Evolutionary conservation across 2,888 invertebrate genomes (phyloP), one percentile per base, ranked within the genome.

Genomic region (Magallana nippona): DNA sequence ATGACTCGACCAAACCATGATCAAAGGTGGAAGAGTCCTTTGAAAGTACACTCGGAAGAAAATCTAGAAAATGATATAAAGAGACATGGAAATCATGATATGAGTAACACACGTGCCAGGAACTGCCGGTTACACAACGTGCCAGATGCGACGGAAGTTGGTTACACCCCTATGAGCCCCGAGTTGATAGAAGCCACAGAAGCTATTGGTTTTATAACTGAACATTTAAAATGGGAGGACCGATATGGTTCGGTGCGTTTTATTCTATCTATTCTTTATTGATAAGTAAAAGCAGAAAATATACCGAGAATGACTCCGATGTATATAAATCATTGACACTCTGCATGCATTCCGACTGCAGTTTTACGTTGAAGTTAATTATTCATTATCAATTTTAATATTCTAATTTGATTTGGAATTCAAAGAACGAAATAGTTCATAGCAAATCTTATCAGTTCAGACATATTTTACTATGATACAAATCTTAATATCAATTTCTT

Each of bases 161-260:
- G 17, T 1, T 56, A 79, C 22, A 22, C 56, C 3, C 83, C 71
- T n/a, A 82, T 90, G 78, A 89, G 92, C 10, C 96, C 97, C 1
- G 98, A 98, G 93, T 97, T 98, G 27, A 95, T 97, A 83, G 97
- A 98, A 78, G 99, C 99, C 1, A 95, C 99, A 88, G 97, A 98
- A 94, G 98, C 98, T 87, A 98, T 99, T 82, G 95, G 98, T 90
- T 99, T 98, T 95, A 99, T 99, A 93, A 98, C 99, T 11, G 98
- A 99, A 94, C 98, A 99, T 94, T 98, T 99, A 94, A 97, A 98
- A 94, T 98, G 98, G 93, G 98, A 98, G 82, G 99, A 99, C 77
- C 22, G 78, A 78, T 82, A 60, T 78, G 82, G 60, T 32, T 78
- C 78, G 78, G 82, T 82, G 32, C 22, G 80, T 80, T 58, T 58